These are phyloP conservation scores for Diabrotica balteata DNA, from an alignment of 2,888 invertebrate species.

Conservation along the genomic window DNA sequence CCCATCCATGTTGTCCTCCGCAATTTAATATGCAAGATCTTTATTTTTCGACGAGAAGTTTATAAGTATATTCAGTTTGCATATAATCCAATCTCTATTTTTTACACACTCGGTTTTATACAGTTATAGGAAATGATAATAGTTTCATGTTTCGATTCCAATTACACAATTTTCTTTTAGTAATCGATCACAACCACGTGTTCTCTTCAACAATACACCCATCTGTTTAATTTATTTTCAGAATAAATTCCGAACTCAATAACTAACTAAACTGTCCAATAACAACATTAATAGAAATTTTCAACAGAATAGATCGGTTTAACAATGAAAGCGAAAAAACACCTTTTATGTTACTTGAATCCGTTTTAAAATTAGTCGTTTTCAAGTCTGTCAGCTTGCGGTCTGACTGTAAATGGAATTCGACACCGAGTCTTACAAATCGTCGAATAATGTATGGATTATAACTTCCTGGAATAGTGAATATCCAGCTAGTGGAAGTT, in stretches of 20 bases:
- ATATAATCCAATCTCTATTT: too few species aligned
- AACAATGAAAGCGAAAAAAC: conserved; percentile 1
- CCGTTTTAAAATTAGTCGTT: conserved; percentile 10
- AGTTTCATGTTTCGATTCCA: too few species aligned
- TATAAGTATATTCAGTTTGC: too few species aligned
- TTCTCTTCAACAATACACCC: not conserved
- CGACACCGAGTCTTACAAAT: conserved; percentile 9
- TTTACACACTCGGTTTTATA: too few species aligned
- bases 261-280: not conserved
- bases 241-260: not conserved
- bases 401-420: conserved; percentile 6
- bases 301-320: not conserved
- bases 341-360: conserved; percentile 1
- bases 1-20: too few species aligned
- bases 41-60: too few species aligned
- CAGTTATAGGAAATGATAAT: too few species aligned
- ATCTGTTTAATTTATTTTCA: not conserved
- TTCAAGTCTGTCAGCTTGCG: conserved; percentile 7
- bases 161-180: not conserved
- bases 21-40: too few species aligned
- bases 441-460: conserved; percentile 7
- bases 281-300: conserved; percentile 2
- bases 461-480: conserved; percentile 3
- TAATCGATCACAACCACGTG: not conserved
- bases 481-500: not conserved